A percentile compares a stretch with the other conserved stretches of the same genome.
These are phyloP conservation scores for Protomyctophum bolini DNA, from an alignment of 2,113 vertebrate genomes.

Conservation along the genomic window DNA sequence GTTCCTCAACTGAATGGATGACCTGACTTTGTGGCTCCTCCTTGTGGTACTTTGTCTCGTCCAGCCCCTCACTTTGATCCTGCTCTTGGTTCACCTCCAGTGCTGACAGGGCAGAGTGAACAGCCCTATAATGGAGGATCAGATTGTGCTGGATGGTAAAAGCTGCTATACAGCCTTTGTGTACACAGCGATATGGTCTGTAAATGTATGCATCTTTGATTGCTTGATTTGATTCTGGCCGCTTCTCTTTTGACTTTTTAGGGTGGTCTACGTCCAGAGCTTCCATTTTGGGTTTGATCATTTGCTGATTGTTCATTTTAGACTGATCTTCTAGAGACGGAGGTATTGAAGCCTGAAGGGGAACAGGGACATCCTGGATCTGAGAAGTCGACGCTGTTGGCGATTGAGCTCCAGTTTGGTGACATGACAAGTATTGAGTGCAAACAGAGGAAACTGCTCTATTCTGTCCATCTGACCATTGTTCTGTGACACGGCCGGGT, in stretches of 20 bases:
- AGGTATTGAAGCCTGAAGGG: neutral
- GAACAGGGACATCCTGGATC: slow-evolving; percentile 10
- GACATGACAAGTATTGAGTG: slow-evolving; percentile 6
- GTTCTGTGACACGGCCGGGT: slow-evolving; percentile 17
- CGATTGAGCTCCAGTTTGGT: slow-evolving; percentile 9
- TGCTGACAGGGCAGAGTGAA: slow-evolving; percentile 88
- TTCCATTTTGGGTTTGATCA: slow-evolving; percentile 19
- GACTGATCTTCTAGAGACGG: slow-evolving; percentile 24
- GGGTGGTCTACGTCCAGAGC: slow-evolving; percentile 43
- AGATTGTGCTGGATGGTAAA: slow-evolving; percentile 96
- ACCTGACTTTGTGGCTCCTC: slow-evolving; percentile 70
- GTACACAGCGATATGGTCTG: slow-evolving; percentile 92
- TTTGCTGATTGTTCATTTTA: slow-evolving; percentile 36
- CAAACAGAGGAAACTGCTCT: neutral
- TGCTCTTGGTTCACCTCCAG: slow-evolving; percentile 85
- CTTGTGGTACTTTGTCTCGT: slow-evolving; percentile 76
- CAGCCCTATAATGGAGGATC: slow-evolving; percentile 94
- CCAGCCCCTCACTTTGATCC: slow-evolving; percentile 73
- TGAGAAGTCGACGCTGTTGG: slow-evolving; percentile 4
- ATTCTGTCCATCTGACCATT: slow-evolving; percentile 32
- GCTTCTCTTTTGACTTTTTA: slow-evolving; percentile 84
- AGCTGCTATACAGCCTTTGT: slow-evolving; percentile 92
- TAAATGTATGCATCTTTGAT: slow-evolving; percentile 79
- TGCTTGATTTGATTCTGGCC: slow-evolving; percentile 70
- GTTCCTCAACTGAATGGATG: slow-evolving; percentile 65